Base-by-base conservation (phyloP, 37 sponge, comb jelly and placozoan species). In the Haliclona indistincta region DNA sequence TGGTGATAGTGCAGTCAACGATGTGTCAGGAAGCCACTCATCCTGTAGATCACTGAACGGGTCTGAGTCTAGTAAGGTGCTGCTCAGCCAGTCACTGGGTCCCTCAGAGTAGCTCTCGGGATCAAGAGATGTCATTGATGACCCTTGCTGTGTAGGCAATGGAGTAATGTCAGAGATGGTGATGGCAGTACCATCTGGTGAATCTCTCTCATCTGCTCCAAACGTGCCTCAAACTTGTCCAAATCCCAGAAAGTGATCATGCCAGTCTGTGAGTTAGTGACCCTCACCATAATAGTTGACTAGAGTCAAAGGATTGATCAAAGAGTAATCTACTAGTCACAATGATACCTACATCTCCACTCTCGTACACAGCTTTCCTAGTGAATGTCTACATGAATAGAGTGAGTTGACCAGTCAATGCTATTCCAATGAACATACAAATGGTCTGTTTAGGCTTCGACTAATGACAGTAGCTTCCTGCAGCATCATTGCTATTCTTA, bases 181-280 rank as follows among this genome's bases (percentile, higher is more conserved):
- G 53, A 25, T 37, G 36, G 2, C n/a, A 15, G 29, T 11, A n/a
- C 3, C 17, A 85, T 77, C 76, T 89, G 85, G 63, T 86, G 82
- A 28, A 94, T 71, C 8, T 94, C 94, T 41, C 90, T 77, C 90
- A 94, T 94, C 56, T 83, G 87, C n/a, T 83, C 87, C 32, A 94
- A 75, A 4, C 87, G 70, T 11, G 68, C 20, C 64, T 89, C 94
- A 75, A 94, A 89, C 76, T 94, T 94, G 32, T 32, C 55, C 68
- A 86, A 26, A 40, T 67, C 77, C 94, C 94, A 94, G 52, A 71
- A 56, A 1, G 89, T 75, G 36, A 72, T 86, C 51, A 73, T 60
- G 10, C 77, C 79, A 13, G 36, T 70, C 68, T 85, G 67, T 13
- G 86, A 70, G 69, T 94, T 86, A 64, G 62, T 74, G 35, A 94